Conservation (phyloP, 2,888 invertebrate species). For the Phoenoteleia sp. region DNA sequence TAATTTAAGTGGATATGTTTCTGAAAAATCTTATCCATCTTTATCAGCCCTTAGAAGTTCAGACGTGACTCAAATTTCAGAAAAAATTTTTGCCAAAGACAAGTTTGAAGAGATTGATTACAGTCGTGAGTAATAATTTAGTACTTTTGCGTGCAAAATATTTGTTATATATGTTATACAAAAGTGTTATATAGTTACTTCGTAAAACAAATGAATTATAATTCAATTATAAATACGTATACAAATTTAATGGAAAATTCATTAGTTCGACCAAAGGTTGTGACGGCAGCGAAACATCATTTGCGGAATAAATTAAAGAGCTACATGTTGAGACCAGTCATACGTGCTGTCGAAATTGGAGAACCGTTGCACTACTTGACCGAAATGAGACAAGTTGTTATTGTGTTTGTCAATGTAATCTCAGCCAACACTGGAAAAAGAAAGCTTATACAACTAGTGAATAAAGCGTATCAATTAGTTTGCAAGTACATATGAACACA, state of each 20-base stretch:
- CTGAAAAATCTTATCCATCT: background rate
- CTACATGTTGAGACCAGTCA: constrained; percentile 89
- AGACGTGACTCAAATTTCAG: background rate
- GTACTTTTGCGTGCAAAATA: too few species aligned
- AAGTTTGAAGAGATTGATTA: constrained; percentile 78
- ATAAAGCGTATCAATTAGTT: constrained; percentile 87
- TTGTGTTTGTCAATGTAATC: constrained; percentile 90
- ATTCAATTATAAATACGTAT: too few species aligned
- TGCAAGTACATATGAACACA: too few species aligned
- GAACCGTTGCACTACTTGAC: constrained; percentile 92
- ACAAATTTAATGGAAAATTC: too few species aligned
- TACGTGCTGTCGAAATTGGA: constrained; percentile 89
- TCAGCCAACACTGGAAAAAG: constrained; percentile 85
- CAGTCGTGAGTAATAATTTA: constrained; percentile 80
- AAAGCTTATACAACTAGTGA: constrained; percentile 87
- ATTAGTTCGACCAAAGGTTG: constrained; percentile 87
- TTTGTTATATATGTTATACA: too few species aligned
- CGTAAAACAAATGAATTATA: too few species aligned
- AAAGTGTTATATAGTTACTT: too few species aligned
- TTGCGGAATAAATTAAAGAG: constrained; percentile 87
- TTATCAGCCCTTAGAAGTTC: background rate
- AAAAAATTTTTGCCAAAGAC: constrained; percentile 3
- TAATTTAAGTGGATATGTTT: background rate
- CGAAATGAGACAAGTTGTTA: constrained; percentile 91
- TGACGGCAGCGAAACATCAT: constrained; percentile 84